These are phyloP conservation scores for Maccullochella peelii DNA, from an alignment of 2,113 vertebrate genomes.

Conservation along the genomic window DNA sequence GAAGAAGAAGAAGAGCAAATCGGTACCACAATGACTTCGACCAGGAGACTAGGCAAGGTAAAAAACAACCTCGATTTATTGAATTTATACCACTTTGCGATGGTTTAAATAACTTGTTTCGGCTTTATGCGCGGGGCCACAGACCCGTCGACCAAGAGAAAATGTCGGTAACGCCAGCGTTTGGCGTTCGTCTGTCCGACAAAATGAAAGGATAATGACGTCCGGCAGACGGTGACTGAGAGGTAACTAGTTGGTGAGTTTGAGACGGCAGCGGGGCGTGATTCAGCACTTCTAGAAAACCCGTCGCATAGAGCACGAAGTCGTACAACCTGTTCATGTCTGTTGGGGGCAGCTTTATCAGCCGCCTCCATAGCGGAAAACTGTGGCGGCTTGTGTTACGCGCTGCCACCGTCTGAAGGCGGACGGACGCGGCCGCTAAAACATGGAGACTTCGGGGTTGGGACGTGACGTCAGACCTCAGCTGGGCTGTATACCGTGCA, in stretches of 20 bases:
- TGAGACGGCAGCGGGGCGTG: conserved; percentile 6
- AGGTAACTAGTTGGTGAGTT: conserved; percentile 39
- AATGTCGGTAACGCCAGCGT: background rate
- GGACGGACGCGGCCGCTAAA: conserved; percentile 30
- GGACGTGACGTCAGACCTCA: conserved; percentile 51
- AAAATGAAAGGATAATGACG: conserved; percentile 60
- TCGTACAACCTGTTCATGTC: fast-evolving
- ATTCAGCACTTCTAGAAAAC: conserved; percentile 9
- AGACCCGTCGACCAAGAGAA: fast-evolving
- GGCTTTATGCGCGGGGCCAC: fast-evolving
- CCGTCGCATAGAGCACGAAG: fast-evolving
- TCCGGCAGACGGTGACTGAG: conserved; percentile 29
- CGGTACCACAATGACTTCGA: conserved; percentile 64
- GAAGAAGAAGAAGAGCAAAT: background rate
- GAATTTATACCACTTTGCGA: fast-evolving
- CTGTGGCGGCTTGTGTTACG: background rate
- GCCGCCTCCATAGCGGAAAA: fast-evolving
- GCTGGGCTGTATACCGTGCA: background rate
- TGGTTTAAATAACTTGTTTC: background rate
- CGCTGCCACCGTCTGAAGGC: conserved; percentile 42
- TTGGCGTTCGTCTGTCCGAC: conserved; percentile 10
- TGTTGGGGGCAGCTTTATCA: background rate
- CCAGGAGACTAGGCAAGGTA: conserved; percentile 72
- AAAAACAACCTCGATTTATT: background rate
- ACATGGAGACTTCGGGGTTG: conserved; percentile 63